These are phyloP conservation scores for Drosophila chauvacae DNA, from an alignment of 1,140 invertebrate species.

Conservation along the genomic window DNA sequence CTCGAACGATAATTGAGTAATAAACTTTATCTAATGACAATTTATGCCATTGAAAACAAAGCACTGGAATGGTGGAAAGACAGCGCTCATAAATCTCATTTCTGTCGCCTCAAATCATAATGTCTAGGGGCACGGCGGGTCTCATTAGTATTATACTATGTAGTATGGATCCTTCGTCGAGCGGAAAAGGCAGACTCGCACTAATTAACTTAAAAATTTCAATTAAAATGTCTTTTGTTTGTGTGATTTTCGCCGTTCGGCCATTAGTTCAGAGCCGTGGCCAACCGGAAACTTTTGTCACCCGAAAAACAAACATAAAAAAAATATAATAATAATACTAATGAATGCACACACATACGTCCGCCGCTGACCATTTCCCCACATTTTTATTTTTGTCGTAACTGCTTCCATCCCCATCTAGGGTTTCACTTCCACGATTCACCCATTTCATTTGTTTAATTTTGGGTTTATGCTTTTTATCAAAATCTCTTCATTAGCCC, in stretches of 20 bases:
- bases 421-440: slow-evolving; percentile 25
- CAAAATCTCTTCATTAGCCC: slow-evolving; percentile 81
- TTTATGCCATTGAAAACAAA: slow-evolving; percentile 76
- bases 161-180: slow-evolving; percentile 29
- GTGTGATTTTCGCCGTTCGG: slow-evolving; percentile 65
- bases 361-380: slow-evolving; percentile 25
- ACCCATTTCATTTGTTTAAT: slow-evolving; percentile 65
- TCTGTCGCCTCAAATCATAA: slow-evolving; percentile 68
- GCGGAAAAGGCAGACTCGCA: slow-evolving; percentile 65
- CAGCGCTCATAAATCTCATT: slow-evolving; percentile 56
- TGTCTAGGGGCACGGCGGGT: slow-evolving; percentile 20
- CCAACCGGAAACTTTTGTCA: slow-evolving; percentile 82
- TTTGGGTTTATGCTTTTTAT: slow-evolving; percentile 55
- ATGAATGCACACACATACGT: slow-evolving; percentile 64
- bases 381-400: slow-evolving; percentile 22
- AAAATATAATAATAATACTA: slow-evolving; percentile 42
- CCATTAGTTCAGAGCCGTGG: slow-evolving; percentile 75
- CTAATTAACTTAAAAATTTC: slow-evolving; percentile 83
- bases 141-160: slow-evolving; percentile 58
- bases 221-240: slow-evolving; percentile 82
- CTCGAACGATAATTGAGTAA: slow-evolving; percentile 81
- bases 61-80: slow-evolving; percentile 32
- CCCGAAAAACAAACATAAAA: slow-evolving; percentile 54
- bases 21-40: slow-evolving; percentile 82
- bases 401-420: slow-evolving; percentile 29